These are phyloP conservation scores for Valencia hispanica DNA, from an alignment of 2,797 vertebrate species.

Conservation along the genomic window DNA sequence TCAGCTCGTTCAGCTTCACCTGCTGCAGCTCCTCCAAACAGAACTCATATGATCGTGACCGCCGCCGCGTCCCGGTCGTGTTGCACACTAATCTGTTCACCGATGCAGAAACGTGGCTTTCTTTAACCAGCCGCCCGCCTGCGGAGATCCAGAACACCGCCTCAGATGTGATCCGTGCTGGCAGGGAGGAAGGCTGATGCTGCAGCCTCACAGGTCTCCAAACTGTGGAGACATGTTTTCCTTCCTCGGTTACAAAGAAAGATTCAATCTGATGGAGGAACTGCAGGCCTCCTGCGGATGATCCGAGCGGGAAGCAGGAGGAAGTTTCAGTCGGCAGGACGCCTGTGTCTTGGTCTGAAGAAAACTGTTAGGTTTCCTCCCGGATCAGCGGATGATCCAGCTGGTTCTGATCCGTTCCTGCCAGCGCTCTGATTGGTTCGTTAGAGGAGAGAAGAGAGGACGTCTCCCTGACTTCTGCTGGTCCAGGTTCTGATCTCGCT, in stretches of 20 bases:
- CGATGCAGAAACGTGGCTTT: conserved; percentile 27
- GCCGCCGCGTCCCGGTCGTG: neutral
- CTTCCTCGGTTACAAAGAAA: too few species aligned
- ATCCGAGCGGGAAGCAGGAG: too few species aligned
- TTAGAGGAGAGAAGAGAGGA: neutral
- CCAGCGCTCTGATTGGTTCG: neutral
- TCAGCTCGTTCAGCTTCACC: neutral
- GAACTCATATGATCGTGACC: neutral
- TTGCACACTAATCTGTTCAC: conserved; percentile 15
- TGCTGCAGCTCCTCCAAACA: neutral
- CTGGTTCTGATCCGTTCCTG: neutral
- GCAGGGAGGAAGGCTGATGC: neutral
- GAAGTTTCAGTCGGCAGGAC: too few species aligned
- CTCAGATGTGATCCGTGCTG: conserved; percentile 21
- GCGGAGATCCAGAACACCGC: neutral
- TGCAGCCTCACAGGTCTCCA: neutral
- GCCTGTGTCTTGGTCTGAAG: too few species aligned
- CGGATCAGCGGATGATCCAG: too few species aligned
- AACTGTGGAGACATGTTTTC: too few species aligned
- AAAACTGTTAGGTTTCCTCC: too few species aligned
- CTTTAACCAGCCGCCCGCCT: too few species aligned
- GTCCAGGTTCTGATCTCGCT: neutral
- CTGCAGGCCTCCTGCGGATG: too few species aligned
- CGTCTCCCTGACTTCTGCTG: neutral
- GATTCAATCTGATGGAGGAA: neutral